Evolutionary conservation across 2,888 invertebrate species (phyloP).

Genomic region (Lymantria dispar): DNA sequence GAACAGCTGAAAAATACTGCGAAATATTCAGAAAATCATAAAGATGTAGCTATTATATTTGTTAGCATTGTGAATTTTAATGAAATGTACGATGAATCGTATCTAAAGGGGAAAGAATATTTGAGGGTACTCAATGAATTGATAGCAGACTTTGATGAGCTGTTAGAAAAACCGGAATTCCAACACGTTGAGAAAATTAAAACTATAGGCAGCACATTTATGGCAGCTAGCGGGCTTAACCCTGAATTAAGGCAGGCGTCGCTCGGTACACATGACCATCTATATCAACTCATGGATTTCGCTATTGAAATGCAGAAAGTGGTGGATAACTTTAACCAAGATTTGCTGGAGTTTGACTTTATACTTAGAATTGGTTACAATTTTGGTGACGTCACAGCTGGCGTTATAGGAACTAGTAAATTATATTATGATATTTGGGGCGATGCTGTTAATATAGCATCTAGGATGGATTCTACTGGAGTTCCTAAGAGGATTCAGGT

Average conservation of each 20-base stretch:
- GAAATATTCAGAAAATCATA: constrained; percentile 97
- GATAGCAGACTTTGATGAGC: constrained; percentile 97
- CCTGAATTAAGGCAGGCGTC: constrained; percentile 88
- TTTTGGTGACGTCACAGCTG: constrained; percentile 97
- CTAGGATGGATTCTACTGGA: constrained; percentile 98
- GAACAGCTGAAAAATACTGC: constrained; percentile 96
- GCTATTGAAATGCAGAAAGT: constrained; percentile 95
- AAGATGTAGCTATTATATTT: constrained; percentile 95
- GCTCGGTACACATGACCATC: constrained; percentile 87
- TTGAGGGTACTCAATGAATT: constrained; percentile 97
- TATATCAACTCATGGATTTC: constrained; percentile 96
- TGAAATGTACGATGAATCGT: constrained; percentile 98
- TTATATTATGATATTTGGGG: constrained; percentile 99
- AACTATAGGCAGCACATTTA: constrained; percentile 97
- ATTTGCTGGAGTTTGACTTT: constrained; percentile 94
- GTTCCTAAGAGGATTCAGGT: constrained; percentile 92
- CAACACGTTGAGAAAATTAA: constrained; percentile 98
- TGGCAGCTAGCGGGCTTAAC: constrained; percentile 98
- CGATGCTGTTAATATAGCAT: constrained; percentile 98
- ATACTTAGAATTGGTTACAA: constrained; percentile 94
- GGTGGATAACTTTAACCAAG: constrained; percentile 93
- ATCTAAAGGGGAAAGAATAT: constrained; percentile 96
- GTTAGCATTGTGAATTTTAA: constrained; percentile 98
- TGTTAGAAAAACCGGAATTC: constrained; percentile 91
- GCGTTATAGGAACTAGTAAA: constrained; percentile 97